Evolutionary conservation across 2,797 vertebrate species (phyloP), one percentile per base, ranked within the genome.

Genomic region (Sebastes matsubarae): DNA sequence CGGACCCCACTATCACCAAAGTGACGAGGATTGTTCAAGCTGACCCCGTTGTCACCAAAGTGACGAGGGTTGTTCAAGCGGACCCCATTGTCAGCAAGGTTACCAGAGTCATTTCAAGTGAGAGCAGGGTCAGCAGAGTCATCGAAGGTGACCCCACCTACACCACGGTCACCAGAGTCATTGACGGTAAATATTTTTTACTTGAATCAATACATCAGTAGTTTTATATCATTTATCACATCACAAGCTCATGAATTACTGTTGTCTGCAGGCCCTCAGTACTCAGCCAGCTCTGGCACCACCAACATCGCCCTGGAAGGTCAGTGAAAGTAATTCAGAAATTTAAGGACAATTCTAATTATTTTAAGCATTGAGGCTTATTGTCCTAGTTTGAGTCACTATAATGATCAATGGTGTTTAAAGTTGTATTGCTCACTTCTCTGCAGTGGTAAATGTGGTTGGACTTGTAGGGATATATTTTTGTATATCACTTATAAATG

Each of bases 131-230:
- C 27, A 96, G 96, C 54, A 94, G 92, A 83, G 85, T 96, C 38
- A 93, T 95, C 80, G 94, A 96, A 89, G 91, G 90, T 88, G 88
- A 95, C 73, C 95, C 95, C 64, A 68, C 94, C 73, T 78, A 96
- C 83, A 96, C 96, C 89, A 97, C 94, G 68, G 96, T 97, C 60
- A 97, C 96, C 38, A 97, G 95, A 87, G 93, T 97, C 12, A 68
- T 94, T 22, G 6, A 75, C 63, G 87, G 92, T 93, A 78, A 80
- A 76, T 22, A n/a, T 27, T 11, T 42, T 14, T 30, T 52, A 14
- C 5, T 42, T 42, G 1, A 72, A 63, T 80, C 22, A 29, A 13
- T 25, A 36, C 20, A 5, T 54, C 11, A 61, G 11, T 24, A 8
- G 2, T 2, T 27, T 75, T 22, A 25, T 6, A 42, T 65, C 0